Evolutionary conservation across 2,888 invertebrate genomes (phyloP), one percentile per base, ranked within the genome.

Genomic region (Caenorhabditis sp.): DNA sequence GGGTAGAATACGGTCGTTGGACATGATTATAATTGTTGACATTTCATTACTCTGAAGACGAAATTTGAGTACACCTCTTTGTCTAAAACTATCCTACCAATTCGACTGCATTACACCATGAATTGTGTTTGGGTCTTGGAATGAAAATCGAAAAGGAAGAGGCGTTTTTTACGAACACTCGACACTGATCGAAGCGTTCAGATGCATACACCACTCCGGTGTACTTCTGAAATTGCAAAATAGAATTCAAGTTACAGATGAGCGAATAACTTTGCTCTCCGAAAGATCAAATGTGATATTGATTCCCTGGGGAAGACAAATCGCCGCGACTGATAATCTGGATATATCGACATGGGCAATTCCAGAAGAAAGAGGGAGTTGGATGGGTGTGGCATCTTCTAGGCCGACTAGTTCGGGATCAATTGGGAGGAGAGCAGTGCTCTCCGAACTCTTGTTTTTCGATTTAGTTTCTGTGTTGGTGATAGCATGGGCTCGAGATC

Each of bases 131-230:
- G 0, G 92, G 92, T 4, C 90, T 82, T 12, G 90, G 89, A 22
- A 92, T 85, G 84, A 91, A 92, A 8, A 92, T 79, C 8, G 89
- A 86, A 63, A 91, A 91, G 19, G 73, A 61, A 6, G 74, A 56
- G 12, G 86, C 24, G 22, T 85, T 80, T 38, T 86, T 87, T 28
- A 91, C 86, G 38, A 90, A 84, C 0, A 87, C 84, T 0, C 90
- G 86, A 73, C 92, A 92, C 61, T 90, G 88, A 6, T 88, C 86
- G 74, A 90, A 92, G 6, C 92, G 81, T 74, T 92, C 92, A 1
- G 91, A 89, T 8, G 92, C 92, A 58, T 92, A 92, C 8, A 92
- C 85, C 0, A 89, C 92, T 16, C 92, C 92, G 3, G 90, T 90
- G 82, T 92, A 92, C 14, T 82, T 84, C 90, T 91, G 83, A 87